Base-by-base conservation (phyloP, 2,113 vertebrate genomes). In the Alouatta palliata region DNA sequence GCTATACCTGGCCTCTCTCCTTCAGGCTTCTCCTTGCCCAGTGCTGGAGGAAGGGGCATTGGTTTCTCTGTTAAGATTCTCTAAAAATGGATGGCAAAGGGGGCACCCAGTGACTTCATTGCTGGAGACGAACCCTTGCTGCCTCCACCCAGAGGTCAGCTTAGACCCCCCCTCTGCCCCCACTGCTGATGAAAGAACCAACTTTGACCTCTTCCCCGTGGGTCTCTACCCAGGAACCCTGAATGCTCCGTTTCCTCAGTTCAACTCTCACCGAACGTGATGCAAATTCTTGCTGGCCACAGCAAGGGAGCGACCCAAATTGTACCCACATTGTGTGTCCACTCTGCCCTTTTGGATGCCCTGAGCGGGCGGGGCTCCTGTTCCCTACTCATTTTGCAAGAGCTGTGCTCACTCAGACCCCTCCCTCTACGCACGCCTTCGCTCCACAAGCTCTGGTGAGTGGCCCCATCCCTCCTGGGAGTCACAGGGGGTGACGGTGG, bases 261-360 rank as follows among this genome's bases (percentile, higher is more conserved):
- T 47, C 7, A 4, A 0, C 35, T 64, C 70, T 82, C 14, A 70
- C 23, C 2, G 54, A 73, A 52, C 68, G 9, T 3, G 35, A 87
- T 56, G 16, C 64, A 45, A 2, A 43, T 35, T 47, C 77, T 2
- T 20, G 27, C 40, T 1, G 23, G 32, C 14, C 30, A 40, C 64
- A 68, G 32, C n/a, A 2, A 2, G 45, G 37, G 52, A 30, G 68
- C 6, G 1, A 4, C 80, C 81, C 35, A 17, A 6, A 64, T 11
- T 2, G 13, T 10, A 1, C 49, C 79, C 58, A 14, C 0, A 1
- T 16, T 37, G 3, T 0, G 19, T 0, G 7, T 4, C 5, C 0
- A 2, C 11, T 7, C 43, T 40, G 40, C 49, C 43, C 40, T 35
- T 35, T 4, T 43, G 0, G 6, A 21, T 3, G 40, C 61, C 76